Evolutionary conservation across 2,888 invertebrate genomes (phyloP).

Genomic region (Thymelicus sylvestris): DNA sequence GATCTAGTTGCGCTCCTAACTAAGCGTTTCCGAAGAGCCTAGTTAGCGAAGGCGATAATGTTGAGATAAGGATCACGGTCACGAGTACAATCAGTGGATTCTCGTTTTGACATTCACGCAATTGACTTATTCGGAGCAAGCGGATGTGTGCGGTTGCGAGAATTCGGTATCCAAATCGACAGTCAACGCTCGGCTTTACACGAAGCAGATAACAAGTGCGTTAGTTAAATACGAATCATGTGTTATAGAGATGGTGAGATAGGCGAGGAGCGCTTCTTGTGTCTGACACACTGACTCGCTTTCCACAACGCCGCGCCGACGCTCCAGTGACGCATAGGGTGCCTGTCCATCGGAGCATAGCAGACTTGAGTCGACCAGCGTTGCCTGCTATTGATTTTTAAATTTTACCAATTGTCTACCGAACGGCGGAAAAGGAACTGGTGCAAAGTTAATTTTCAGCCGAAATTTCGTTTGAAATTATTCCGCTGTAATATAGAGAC

Average conservation of each 20-base stretch:
- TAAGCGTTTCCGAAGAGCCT: neutral
- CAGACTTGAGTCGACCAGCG: neutral
- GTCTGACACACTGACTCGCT: conserved; percentile 83
- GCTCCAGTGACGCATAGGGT: conserved; percentile 36
- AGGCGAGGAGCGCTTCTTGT: conserved; percentile 49
- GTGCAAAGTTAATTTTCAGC: too few relatives aligned
- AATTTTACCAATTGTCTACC: too few relatives aligned
- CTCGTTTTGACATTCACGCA: conserved; percentile 17
- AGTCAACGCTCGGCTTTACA: conserved; percentile 17
- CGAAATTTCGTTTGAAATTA: too few relatives aligned
- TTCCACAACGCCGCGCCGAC: conserved; percentile 60
- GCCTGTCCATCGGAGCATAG: neutral
- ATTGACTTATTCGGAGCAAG: conserved; percentile 28
- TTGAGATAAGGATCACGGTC: conserved; percentile 12
- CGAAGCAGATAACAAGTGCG: conserved; percentile 45
- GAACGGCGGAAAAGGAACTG: too few relatives aligned
- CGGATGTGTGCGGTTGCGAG: conserved; percentile 21
- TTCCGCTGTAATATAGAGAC: too few relatives aligned
- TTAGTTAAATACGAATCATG: conserved; percentile 55
- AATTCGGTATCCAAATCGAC: conserved; percentile 22
- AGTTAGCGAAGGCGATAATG: conserved; percentile 14
- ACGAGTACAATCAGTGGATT: conserved; percentile 13
- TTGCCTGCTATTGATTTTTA: neutral
- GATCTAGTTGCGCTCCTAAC: conserved; percentile 7
- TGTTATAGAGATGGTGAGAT: conserved; percentile 53